Evolutionary conservation across 2,113 vertebrate genomes (phyloP).

Genomic region (Leptodactylus fuscus): DNA sequence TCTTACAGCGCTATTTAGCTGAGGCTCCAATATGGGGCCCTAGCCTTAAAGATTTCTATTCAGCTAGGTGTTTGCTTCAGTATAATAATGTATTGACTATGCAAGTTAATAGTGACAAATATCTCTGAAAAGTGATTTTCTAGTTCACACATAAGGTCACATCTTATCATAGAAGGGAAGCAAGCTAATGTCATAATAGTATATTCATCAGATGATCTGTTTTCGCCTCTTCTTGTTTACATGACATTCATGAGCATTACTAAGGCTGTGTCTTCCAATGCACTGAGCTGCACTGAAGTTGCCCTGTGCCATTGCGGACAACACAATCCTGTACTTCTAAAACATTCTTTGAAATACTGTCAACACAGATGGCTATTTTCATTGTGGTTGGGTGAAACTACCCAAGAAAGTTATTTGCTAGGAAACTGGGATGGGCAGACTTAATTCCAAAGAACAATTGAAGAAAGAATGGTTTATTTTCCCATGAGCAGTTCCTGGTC

Average conservation of each 20-base stretch:
- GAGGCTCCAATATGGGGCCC: too few species aligned
- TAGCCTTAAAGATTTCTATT: background rate
- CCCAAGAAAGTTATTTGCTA: conserved; percentile 57
- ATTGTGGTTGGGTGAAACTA: conserved; percentile 38
- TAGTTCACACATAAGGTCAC: background rate
- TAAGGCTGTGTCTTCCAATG: background rate
- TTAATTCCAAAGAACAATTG: conserved; percentile 55
- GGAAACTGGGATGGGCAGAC: conserved; percentile 54
- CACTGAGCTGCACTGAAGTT: background rate
- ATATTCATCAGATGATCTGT: background rate
- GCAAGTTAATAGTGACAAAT: background rate
- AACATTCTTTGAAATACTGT: conserved; percentile 40
- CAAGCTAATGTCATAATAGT: background rate
- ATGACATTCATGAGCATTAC: background rate
- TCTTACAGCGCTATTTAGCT: too few species aligned
- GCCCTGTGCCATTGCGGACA: background rate
- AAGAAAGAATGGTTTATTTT: conserved; percentile 29
- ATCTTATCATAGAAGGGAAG: background rate
- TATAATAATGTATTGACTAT: background rate
- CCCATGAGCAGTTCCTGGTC: conserved; percentile 56
- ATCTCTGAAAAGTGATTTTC: background rate
- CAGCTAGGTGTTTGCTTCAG: background rate
- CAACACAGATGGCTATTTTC: conserved; percentile 14
- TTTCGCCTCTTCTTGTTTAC: background rate
- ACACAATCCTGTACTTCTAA: conserved; percentile 5